Evolutionary conservation across 2,113 vertebrate species (phyloP), one percentile per base, ranked within the genome.

Genomic region (Apteryx owenii): DNA sequence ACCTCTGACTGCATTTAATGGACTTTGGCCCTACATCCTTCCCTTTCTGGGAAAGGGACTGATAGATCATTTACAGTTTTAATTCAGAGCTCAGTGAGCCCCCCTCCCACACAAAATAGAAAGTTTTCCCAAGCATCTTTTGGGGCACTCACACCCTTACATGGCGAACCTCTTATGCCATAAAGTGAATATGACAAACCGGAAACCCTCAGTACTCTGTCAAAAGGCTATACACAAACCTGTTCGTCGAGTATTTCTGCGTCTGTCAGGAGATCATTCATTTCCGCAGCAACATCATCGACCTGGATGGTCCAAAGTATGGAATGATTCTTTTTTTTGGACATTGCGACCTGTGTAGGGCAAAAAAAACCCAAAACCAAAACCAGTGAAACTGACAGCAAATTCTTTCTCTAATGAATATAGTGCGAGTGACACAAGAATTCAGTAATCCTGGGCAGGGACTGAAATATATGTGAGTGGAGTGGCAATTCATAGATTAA

Each of bases 321-420:
- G 12, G 98, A 98, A 54, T 98, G 98, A 81, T 98, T 98, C 95
- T 97, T 98, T 98, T 99, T 99, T 79, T 98, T 96, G 22, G 98
- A 94, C 94, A 99, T 98, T 91, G 98, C 98, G 28, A 58, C 96
- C 99, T 99, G 94, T 44, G 71, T 38, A 40, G 64, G 58, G 85
- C 61, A 44, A 51, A 73, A 42, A 61, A 12, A 17, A 56, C 28
- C 5, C 54, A 33, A 60, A 60, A 33, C 25, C 75, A 51, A 50
- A 64, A 12, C 90, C 53, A 94, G 14, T 77, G 12, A 16, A 62
- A 38, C 20, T 72, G 50, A 38, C 89, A 94, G 17, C 6, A 72
- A 79, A 29, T 46, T 42, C 33, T 72, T 75, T 85, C 38, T 71
- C 25, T 76, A 40, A 28, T n/a, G 58, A 83, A 51, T 33, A 31